phyloP scores from a whole-genome alignment of 2,113 vertebrate genomes.

The Plestiodon gilberti region DNA sequence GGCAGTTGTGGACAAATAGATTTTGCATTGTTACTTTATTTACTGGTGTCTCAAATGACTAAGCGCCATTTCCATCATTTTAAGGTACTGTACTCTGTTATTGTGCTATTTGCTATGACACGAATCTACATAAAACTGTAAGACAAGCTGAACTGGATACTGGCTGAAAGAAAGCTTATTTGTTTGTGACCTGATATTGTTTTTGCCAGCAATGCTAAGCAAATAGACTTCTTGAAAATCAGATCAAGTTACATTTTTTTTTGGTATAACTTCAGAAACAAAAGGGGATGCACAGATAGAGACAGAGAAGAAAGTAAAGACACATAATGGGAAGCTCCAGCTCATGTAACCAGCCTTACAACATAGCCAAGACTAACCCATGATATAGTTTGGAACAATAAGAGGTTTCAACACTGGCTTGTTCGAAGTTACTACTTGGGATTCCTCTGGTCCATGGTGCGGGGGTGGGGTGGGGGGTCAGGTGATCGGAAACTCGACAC shows the following conservation, averaged over 20 bases:
- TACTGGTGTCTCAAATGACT: constrained; percentile 70
- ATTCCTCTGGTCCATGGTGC: neutral
- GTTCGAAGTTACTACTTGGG: neutral
- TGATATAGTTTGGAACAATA: neutral
- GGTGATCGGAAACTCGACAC: neutral
- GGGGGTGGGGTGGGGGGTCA: neutral
- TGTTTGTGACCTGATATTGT: constrained; percentile 8
- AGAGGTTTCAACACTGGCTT: neutral
- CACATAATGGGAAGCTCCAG: neutral
- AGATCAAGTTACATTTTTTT: neutral
- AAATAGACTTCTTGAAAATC: neutral
- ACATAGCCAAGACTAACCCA: neutral
- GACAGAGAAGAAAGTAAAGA: neutral
- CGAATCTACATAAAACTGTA: constrained; percentile 25
- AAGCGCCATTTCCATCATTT: constrained; percentile 67
- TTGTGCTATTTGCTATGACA: constrained; percentile 43
- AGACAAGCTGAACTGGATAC: constrained; percentile 40
- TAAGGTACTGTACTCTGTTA: constrained; percentile 58
- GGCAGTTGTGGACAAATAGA: constrained; percentile 69
- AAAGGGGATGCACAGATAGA: neutral
- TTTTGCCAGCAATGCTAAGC: neutral
- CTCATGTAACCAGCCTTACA: neutral
- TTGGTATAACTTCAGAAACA: neutral
- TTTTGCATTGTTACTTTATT: constrained; percentile 68
- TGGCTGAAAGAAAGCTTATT: constrained; percentile 23